Evolutionary conservation across 2,797 vertebrate species (phyloP).

Genomic region (Mus minutoides): DNA sequence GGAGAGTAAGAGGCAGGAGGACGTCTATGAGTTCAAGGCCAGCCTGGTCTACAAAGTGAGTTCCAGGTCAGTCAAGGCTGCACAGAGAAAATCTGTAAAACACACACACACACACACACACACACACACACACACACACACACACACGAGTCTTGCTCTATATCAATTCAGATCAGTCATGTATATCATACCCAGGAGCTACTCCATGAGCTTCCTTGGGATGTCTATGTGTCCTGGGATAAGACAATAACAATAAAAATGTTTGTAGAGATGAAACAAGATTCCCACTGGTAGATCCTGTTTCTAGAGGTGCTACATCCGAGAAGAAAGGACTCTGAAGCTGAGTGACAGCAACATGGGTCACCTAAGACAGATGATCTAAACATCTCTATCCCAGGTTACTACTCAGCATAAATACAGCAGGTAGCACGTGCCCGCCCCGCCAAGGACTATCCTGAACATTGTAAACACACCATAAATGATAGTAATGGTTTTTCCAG

Average conservation of each 20-base stretch:
- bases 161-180: not conserved
- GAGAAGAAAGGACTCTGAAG: not conserved
- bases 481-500: not conserved
- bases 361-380: not conserved
- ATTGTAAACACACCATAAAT: not conserved
- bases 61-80: not conserved
- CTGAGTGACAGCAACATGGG: not conserved
- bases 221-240: not conserved
- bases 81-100: not conserved
- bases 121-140: no score
- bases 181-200: not conserved
- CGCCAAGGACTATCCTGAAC: not conserved
- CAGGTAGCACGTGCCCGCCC: not conserved
- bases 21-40: not conserved
- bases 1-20: not conserved
- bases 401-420: not conserved
- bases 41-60: not conserved
- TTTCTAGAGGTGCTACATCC: not conserved
- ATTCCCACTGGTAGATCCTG: not conserved
- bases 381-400: not conserved
- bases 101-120: no score
- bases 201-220: not conserved
- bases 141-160: not conserved
- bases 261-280: not conserved
- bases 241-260: not conserved